phyloP scores from a whole-genome alignment of 2,113 vertebrate species.

The Amphiprion ocellaris region DNA sequence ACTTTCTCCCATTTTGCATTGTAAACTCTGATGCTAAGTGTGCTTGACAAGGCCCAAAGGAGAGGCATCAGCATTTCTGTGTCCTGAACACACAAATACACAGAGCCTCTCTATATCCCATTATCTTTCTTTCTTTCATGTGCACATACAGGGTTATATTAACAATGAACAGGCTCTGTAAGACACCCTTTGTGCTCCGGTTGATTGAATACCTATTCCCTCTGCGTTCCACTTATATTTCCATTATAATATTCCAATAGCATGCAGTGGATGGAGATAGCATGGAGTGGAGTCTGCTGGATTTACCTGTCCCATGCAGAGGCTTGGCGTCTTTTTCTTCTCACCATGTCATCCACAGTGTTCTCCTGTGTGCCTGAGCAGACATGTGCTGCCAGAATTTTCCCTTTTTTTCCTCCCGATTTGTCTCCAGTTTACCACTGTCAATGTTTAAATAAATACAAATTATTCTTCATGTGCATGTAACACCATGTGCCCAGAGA shows the following conservation, averaged over 20 bases:
- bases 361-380: not conserved
- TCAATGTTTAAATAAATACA: not conserved
- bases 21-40: slow-evolving; percentile 64
- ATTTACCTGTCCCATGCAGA: not conserved
- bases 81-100: slow-evolving; percentile 43
- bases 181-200: not conserved
- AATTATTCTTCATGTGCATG: too few relatives aligned
- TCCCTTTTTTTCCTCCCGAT: too few relatives aligned
- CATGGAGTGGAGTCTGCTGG: slow-evolving; percentile 8
- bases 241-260: not conserved
- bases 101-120: not conserved
- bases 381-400: not conserved
- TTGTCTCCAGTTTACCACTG: too few relatives aligned
- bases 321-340: not conserved
- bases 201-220: slow-evolving; percentile 2
- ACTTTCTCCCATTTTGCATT: slow-evolving; percentile 49
- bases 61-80: slow-evolving; percentile 71
- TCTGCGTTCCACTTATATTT: not conserved
- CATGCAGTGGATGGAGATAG: not conserved
- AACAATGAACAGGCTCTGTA: not conserved
- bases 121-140: slow-evolving; percentile 4
- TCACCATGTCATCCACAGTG: too few relatives aligned
- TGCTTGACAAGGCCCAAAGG: slow-evolving; percentile 73
- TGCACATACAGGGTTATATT: slow-evolving; percentile 15
- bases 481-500: too few relatives aligned